Evolutionary conservation across 1,140 invertebrate species (phyloP).

Genomic region (Teleogryllus occipitalis): DNA sequence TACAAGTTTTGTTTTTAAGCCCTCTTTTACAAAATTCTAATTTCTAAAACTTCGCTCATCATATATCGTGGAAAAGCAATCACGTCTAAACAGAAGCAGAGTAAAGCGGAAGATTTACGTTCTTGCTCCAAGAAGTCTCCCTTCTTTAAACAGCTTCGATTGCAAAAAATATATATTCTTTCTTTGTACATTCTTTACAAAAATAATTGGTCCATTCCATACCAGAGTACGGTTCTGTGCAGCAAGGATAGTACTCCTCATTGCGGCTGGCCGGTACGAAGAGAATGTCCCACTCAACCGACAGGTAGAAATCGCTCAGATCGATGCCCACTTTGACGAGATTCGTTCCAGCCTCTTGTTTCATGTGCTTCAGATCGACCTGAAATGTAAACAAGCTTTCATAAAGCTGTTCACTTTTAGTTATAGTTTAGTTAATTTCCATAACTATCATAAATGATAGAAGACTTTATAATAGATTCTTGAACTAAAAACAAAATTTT

Average conservation of each 20-base stretch:
- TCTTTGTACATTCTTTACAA: too few relatives aligned
- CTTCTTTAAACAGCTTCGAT: too few relatives aligned
- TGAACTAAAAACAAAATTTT: neutral
- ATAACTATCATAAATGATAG: neutral
- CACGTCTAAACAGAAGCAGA: too few relatives aligned
- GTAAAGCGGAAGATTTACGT: too few relatives aligned
- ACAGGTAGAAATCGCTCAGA: slow-evolving; percentile 83
- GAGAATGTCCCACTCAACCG: slow-evolving; percentile 93
- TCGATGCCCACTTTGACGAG: slow-evolving; percentile 77
- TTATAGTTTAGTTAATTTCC: neutral
- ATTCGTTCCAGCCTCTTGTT: slow-evolving; percentile 64
- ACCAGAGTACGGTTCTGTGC: slow-evolving; percentile 71
- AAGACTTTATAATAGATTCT: neutral
- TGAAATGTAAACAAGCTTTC: slow-evolving; percentile 32
- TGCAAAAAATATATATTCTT: too few relatives aligned
- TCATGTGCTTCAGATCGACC: slow-evolving; percentile 81
- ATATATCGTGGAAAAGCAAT: too few relatives aligned
- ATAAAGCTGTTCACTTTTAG: neutral
- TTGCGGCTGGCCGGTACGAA: slow-evolving; percentile 79
- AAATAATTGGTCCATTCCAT: slow-evolving; percentile 21
- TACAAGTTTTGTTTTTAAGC: too few relatives aligned
- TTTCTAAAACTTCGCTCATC: too few relatives aligned
- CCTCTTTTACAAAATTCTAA: too few relatives aligned
- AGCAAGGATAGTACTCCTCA: slow-evolving; percentile 84
- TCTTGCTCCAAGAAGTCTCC: too few relatives aligned